These are phyloP conservation scores for Pristis pectinata DNA, from an alignment of 2,797 vertebrate genomes.

Conservation along the genomic window DNA sequence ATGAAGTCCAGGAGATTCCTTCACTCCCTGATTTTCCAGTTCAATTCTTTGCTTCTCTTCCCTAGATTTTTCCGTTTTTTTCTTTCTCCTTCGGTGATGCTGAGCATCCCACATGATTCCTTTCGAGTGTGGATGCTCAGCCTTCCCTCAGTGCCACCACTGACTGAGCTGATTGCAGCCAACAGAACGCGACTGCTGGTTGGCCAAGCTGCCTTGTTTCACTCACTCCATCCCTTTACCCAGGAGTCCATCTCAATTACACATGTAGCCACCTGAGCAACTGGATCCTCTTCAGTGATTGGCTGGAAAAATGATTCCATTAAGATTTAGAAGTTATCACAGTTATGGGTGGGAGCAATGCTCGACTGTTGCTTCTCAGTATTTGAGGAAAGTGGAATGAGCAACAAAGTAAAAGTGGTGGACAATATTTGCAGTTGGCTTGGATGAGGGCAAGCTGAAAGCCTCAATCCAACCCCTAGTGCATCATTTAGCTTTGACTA, in stretches of 20 bases:
- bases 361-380: too few species aligned
- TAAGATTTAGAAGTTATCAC: background rate
- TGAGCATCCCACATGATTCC: too few species aligned
- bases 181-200: too few species aligned
- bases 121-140: too few species aligned
- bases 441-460: background rate
- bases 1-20: background rate
- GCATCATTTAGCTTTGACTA: slow-evolving; percentile 29
- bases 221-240: background rate
- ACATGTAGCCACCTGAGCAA: background rate
- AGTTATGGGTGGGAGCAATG: background rate
- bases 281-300: background rate
- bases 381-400: background rate
- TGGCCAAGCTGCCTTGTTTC: background rate
- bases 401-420: background rate
- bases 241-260: background rate
- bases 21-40: too few species aligned
- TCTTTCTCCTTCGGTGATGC: background rate
- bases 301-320: background rate
- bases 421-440: background rate
- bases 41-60: background rate
- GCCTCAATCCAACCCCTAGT: background rate
- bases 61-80: background rate
- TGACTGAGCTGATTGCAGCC: background rate
- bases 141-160: too few species aligned